A percentile compares a stretch with the other conserved stretches of the same genome.
Conservation (phyloP, 2,113 vertebrate species). For the Stigmatopora nigra region DNA sequence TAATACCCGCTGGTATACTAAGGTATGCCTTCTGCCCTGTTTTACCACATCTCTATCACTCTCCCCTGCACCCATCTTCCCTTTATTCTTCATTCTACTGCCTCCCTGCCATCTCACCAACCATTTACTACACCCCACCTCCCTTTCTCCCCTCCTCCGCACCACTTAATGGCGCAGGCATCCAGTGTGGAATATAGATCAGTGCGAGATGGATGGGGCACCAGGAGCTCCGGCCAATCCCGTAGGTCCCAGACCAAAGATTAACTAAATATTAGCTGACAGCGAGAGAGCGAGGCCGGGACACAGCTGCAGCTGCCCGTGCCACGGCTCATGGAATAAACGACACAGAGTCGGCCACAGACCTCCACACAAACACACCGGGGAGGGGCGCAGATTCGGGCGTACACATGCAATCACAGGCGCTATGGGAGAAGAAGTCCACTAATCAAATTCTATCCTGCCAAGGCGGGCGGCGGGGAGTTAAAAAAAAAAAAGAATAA, state of each 20-base stretch:
- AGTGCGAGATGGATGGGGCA: conserved; percentile 73
- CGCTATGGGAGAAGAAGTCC: conserved; percentile 61
- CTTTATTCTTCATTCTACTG: conserved; percentile 47
- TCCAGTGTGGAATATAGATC: conserved; percentile 73
- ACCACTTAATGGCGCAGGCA: conserved; percentile 71
- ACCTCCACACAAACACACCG: conserved; percentile 43
- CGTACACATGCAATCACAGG: conserved; percentile 47
- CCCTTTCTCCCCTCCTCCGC: conserved; percentile 32
- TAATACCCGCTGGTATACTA: neutral
- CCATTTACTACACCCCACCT: conserved; percentile 38
- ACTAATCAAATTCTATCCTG: conserved; percentile 65
- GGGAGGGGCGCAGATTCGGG: conserved; percentile 35
- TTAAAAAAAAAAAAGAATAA: conserved; percentile 46
- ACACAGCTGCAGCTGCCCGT: conserved; percentile 66
- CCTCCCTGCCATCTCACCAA: conserved; percentile 37
- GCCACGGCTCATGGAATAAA: conserved; percentile 63
- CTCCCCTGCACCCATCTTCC: conserved; percentile 53
- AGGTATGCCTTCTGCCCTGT: neutral
- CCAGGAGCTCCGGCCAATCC: conserved; percentile 68
- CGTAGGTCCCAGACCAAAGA: conserved; percentile 75
- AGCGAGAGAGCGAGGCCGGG: conserved; percentile 61
- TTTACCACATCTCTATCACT: conserved; percentile 48
- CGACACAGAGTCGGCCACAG: conserved; percentile 57
- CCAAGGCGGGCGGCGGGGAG: conserved; percentile 46
- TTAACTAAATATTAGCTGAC: conserved; percentile 81